Percentiles rank a stretch among this genome's conserved stretches.
Conservation (phyloP, 2,113 vertebrate genomes). For the Marmota flaviventris region DNA sequence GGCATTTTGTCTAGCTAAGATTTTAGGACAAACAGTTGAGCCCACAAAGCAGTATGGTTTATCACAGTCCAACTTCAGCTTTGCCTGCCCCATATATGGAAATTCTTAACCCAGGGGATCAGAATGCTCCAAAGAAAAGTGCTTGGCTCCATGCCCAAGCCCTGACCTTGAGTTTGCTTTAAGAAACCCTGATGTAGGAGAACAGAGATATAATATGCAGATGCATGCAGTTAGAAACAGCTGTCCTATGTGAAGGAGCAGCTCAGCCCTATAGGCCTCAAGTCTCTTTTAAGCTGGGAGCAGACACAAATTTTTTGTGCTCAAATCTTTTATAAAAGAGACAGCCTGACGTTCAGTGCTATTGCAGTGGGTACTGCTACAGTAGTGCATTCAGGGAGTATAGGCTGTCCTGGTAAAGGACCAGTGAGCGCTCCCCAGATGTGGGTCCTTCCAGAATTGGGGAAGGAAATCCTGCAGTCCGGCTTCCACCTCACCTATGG, state of each 20-base stretch:
- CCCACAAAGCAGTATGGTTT: background rate
- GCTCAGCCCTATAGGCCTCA: too few species aligned
- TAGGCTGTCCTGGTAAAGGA: background rate
- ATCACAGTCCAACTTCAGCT: background rate
- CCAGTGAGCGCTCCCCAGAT: accelerated
- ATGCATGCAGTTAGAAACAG: background rate
- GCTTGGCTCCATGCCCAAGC: background rate
- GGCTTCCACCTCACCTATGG: accelerated
- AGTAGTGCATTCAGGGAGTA: background rate
- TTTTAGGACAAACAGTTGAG: background rate
- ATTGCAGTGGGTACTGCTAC: accelerated
- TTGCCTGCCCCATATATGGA: background rate
- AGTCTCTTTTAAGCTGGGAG: background rate
- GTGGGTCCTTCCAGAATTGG: accelerated
- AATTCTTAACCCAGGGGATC: background rate
- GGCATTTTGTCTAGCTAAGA: background rate
- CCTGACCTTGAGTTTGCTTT: background rate
- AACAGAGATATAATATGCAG: background rate
- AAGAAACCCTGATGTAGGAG: background rate
- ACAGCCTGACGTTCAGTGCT: accelerated
- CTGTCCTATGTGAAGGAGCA: accelerated
- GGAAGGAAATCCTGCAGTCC: background rate
- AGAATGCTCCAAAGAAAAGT: background rate
- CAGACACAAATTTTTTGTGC: background rate
- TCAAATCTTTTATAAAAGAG: background rate